phyloP scores from a whole-genome alignment of 2,888 invertebrate species.

The Drosophila atroscutellata region DNA sequence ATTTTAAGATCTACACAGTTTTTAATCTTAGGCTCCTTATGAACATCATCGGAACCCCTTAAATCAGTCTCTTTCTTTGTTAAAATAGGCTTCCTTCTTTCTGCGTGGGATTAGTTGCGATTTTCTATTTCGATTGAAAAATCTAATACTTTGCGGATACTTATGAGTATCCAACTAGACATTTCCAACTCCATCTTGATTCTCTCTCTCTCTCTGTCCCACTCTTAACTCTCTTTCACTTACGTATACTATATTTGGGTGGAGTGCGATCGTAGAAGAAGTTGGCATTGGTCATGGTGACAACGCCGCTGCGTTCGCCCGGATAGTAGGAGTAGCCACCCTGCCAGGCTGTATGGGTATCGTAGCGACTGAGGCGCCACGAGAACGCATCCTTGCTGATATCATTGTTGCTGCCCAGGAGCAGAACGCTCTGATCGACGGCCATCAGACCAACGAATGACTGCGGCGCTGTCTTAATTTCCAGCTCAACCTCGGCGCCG shows the following conservation, averaged over 20 bases:
- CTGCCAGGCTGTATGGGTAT: slow-evolving; percentile 85
- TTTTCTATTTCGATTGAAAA: background rate
- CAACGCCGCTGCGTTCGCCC: slow-evolving; percentile 78
- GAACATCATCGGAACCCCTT: background rate
- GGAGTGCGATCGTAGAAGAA: slow-evolving; percentile 80
- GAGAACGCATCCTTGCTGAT: slow-evolving; percentile 86
- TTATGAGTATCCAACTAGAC: background rate
- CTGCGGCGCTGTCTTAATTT: slow-evolving; percentile 92
- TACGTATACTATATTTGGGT: slow-evolving; percentile 49
- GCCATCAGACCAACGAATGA: slow-evolving; percentile 95
- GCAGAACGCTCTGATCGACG: slow-evolving; percentile 92
- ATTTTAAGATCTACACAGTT: background rate
- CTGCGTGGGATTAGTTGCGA: background rate
- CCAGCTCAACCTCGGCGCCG: slow-evolving; percentile 91
- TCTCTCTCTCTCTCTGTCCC: background rate
- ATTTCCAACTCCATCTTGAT: background rate
- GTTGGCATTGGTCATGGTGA: slow-evolving; percentile 84
- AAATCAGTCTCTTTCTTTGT: background rate
- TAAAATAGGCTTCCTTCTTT: background rate
- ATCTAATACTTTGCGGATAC: background rate
- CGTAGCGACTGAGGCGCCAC: slow-evolving; percentile 88
- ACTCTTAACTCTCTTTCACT: slow-evolving; percentile 29
- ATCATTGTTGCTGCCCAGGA: slow-evolving; percentile 88
- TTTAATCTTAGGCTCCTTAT: background rate
- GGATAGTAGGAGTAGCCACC: slow-evolving; percentile 82